Evolutionary conservation across 64 coral and sea anemone species (phyloP), one percentile per base, ranked within the genome.

Genomic region (Actinia equina): DNA sequence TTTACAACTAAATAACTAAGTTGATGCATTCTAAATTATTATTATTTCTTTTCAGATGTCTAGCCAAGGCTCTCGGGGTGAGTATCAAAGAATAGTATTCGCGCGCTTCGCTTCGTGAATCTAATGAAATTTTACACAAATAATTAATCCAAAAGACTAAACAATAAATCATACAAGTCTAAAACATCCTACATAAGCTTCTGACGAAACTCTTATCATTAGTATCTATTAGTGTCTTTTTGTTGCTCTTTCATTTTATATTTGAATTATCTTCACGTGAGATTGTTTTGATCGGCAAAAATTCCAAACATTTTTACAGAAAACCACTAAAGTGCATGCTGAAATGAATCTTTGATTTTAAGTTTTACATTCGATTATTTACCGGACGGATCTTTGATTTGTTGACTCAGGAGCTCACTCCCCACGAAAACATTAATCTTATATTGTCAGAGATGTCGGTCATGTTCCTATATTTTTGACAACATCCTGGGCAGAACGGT

Each of bases 41-140:
- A 3, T 83, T 80, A 1, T 62, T 94, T 84, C 61, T 65, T 88
- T 49, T 27, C 62, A 96, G 94, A 84, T 96, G 94, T 59, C 89
- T 96, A 45, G 91, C 94, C 27, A 96, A 89, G 82, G 91, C 94
- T 13, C 83, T 96, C 43, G 94, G 94, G 91, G 94, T 96, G 87
- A 96, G 94, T 86, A 49, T n/a, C 15, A 19, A 26, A 43, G 11
- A 54, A 0, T 17, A n/a, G n/a, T 4, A 4, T 52, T 27, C 12
- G 3, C 8, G 71, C 15, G 26, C 74, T 15, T 13, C 5, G n/a
- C 26, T 60, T 44, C 6, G 11, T 30, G 15, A 27, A 43, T 10
- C 15, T 55, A 60, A 17, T 44, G 19, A 60, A 58, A 14, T 26
- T 41, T 7, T 11, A 62, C 52, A 58, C 37, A 58, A 85, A 58